These are phyloP conservation scores for Embiotoca jacksoni DNA, from an alignment of 2,113 vertebrate species.

Conservation along the genomic window DNA sequence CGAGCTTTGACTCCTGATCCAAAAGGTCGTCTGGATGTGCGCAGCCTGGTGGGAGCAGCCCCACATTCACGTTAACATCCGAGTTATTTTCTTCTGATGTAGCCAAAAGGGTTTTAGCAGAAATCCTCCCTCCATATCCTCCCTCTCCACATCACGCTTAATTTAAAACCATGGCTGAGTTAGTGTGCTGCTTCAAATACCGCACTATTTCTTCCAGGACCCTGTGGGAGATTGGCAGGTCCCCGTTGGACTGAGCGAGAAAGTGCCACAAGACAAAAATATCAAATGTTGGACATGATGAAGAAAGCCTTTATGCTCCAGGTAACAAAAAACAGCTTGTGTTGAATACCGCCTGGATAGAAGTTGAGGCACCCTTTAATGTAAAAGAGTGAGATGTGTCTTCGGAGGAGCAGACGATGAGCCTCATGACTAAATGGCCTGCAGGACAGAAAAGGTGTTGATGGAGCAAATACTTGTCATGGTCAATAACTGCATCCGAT, in stretches of 20 bases:
- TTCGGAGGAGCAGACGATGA: slow-evolving; percentile 28
- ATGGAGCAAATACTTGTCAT: slow-evolving; percentile 66
- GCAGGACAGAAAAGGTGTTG: slow-evolving; percentile 59
- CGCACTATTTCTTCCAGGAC: slow-evolving; percentile 80
- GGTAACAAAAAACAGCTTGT: slow-evolving; percentile 79
- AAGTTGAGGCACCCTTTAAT: slow-evolving; percentile 64
- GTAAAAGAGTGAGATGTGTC: slow-evolving; percentile 57
- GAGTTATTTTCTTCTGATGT: slow-evolving; percentile 76
- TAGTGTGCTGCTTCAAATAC: slow-evolving; percentile 83
- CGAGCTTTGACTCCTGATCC: slow-evolving; percentile 43
- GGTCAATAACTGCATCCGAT: slow-evolving; percentile 45
- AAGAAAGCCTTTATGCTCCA: slow-evolving; percentile 80
- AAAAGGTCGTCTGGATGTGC: slow-evolving; percentile 41
- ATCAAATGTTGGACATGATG: slow-evolving; percentile 75
- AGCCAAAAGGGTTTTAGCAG: slow-evolving; percentile 73
- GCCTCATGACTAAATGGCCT: slow-evolving; percentile 15
- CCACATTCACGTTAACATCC: slow-evolving; percentile 64
- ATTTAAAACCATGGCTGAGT: slow-evolving; percentile 85
- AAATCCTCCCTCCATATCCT: not conserved
- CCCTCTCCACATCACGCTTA: slow-evolving; percentile 80
- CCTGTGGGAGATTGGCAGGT: slow-evolving; percentile 82
- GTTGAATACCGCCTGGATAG: slow-evolving; percentile 68
- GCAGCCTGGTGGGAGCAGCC: slow-evolving; percentile 50
- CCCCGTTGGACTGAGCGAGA: slow-evolving; percentile 74
- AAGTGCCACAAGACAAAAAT: slow-evolving; percentile 86